Conservation (phyloP, 2,888 invertebrate genomes). For the Spodoptera littoralis region DNA sequence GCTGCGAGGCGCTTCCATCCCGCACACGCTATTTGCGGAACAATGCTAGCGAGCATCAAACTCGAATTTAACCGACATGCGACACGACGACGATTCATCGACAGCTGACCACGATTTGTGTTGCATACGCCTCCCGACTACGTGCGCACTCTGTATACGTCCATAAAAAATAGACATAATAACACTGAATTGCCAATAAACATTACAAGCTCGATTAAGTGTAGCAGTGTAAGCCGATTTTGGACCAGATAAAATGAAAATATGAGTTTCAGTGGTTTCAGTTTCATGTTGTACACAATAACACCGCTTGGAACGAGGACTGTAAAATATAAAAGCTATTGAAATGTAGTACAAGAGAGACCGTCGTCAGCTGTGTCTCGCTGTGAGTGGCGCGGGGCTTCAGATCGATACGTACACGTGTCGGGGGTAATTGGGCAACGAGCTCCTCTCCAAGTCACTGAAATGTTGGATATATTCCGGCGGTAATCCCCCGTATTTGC, state of each 20-base stretch:
- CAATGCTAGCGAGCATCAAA: slow-evolving; percentile 73
- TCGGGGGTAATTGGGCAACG: slow-evolving; percentile 63
- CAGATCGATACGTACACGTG: slow-evolving; percentile 71
- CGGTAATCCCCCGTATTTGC: slow-evolving; percentile 54
- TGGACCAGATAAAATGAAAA: too few relatives aligned
- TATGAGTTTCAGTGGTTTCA: too few relatives aligned
- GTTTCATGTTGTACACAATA: too few relatives aligned
- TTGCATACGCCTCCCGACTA: slow-evolving; percentile 24
- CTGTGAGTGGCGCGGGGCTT: slow-evolving; percentile 19
- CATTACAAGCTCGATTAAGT: too few relatives aligned
- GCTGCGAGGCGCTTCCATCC: slow-evolving; percentile 55
- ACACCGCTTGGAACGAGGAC: too few relatives aligned
- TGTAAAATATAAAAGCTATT: slow-evolving; percentile 10
- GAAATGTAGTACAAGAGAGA: slow-evolving; percentile 2
- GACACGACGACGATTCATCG: slow-evolving; percentile 61
- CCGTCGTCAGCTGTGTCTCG: slow-evolving; percentile 40
- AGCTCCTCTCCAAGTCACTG: slow-evolving; percentile 41
- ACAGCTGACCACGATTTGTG: slow-evolving; percentile 64
- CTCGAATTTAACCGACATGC: slow-evolving; percentile 63
- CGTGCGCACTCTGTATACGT: slow-evolving; percentile 10
- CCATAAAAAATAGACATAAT: slow-evolving; percentile 1
- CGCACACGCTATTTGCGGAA: slow-evolving; percentile 75
- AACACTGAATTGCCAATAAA: too few relatives aligned
- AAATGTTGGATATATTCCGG: slow-evolving; percentile 46
- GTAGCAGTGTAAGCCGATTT: too few relatives aligned